Conservation (phyloP, 2,113 vertebrate genomes). For the Micronycteris hirsuta region DNA sequence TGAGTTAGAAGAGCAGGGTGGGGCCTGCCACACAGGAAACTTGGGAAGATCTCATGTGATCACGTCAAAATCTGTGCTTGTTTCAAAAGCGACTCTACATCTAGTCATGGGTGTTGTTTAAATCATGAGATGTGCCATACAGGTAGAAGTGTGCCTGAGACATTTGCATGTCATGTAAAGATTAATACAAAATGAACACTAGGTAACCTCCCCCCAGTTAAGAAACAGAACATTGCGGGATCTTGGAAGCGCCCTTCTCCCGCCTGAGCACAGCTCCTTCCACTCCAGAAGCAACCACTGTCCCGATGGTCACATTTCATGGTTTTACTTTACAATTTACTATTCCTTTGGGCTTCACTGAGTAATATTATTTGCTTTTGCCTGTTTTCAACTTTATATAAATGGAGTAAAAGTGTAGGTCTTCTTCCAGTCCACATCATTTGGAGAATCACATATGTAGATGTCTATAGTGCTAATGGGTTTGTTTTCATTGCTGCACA, state of each 20-base stretch:
- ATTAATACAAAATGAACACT: background rate
- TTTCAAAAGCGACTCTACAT: background rate
- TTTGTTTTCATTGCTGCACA: background rate
- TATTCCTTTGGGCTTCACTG: background rate
- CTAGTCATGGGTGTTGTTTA: background rate
- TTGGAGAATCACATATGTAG: background rate
- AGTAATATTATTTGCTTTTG: background rate
- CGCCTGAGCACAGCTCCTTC: accelerated
- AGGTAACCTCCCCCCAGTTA: background rate
- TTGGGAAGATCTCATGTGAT: background rate
- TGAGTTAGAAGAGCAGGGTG: background rate
- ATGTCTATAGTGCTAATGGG: background rate
- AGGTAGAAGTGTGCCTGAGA: background rate
- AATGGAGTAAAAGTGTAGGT: background rate
- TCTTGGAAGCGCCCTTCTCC: background rate
- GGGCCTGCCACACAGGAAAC: background rate
- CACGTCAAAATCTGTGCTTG: background rate
- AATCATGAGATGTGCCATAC: background rate
- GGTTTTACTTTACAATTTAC: background rate
- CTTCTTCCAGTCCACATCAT: background rate
- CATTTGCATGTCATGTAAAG: background rate
- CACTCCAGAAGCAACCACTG: background rate
- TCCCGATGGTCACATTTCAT: background rate
- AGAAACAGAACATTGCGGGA: background rate
- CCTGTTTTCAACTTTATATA: background rate